Evolutionary conservation across 2,888 invertebrate species (phyloP).

Genomic region (Aspidapion aeneum): DNA sequence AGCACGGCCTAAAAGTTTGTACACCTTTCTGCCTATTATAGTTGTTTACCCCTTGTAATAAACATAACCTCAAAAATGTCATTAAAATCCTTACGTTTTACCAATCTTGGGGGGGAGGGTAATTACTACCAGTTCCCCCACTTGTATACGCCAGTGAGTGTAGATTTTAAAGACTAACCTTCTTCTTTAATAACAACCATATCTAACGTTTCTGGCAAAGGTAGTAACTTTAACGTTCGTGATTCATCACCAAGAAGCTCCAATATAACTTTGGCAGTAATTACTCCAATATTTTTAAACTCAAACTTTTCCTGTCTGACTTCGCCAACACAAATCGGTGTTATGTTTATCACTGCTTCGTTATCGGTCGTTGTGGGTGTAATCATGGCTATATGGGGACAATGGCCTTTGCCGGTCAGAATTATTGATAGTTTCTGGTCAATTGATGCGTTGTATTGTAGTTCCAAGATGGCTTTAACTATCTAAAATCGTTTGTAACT

Average conservation of each 20-base stretch:
- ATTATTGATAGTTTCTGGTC: conserved; percentile 32
- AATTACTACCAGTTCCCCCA: no score
- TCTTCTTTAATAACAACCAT: conserved; percentile 22
- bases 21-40: no score
- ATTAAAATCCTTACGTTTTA: no score
- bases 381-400: conserved; percentile 46
- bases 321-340: conserved; percentile 39
- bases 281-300: conserved; percentile 44
- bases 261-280: conserved; percentile 45
- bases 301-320: conserved; percentile 28
- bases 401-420: conserved; percentile 46
- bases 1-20: no score
- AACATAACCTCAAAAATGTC: no score
- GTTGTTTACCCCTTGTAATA: no score
- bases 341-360: conserved; percentile 38
- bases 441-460: conserved; percentile 23
- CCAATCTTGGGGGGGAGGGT: no score
- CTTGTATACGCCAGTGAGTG: no score
- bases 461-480: conserved; percentile 24
- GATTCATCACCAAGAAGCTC: conserved; percentile 39
- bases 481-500: conserved; percentile 20
- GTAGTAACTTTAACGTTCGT: conserved; percentile 22
- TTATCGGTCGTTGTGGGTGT: conserved; percentile 37
- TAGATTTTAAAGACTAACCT: no score
- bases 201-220: conserved; percentile 20